These are phyloP conservation scores for Petaurus breviceps DNA, from an alignment of 2,113 vertebrate species.

Conservation along the genomic window DNA sequence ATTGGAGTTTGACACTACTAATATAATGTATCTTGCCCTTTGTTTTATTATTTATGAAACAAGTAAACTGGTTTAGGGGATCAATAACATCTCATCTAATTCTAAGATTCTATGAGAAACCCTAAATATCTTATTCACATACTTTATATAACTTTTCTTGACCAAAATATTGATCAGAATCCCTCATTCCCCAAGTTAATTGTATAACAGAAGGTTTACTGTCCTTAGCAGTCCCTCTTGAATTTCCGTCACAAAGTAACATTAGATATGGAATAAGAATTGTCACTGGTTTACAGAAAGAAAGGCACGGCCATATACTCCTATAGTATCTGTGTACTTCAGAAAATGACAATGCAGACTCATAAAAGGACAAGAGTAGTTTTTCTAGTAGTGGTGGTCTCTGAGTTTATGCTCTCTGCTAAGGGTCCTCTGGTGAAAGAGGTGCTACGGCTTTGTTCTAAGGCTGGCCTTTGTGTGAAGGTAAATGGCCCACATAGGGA, in stretches of 20 bases:
- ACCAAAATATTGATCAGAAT: neutral
- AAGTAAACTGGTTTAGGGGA: neutral
- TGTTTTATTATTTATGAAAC: neutral
- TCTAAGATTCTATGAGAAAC: neutral
- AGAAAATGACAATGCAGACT: constrained; percentile 38
- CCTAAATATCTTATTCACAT: neutral
- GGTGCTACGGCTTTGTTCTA: neutral
- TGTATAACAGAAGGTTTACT: neutral
- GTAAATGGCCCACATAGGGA: constrained; percentile 28
- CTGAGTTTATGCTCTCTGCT: neutral
- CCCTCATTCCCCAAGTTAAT: neutral
- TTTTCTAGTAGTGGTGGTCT: no score
- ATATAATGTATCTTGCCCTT: neutral
- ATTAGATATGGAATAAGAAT: neutral
- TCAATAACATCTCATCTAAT: neutral
- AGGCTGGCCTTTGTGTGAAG: neutral
- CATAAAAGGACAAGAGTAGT: neutral
- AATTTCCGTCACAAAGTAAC: neutral
- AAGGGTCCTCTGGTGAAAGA: constrained; percentile 25
- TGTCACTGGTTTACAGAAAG: neutral
- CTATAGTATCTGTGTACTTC: neutral
- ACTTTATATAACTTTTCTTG: neutral
- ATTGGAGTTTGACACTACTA: neutral
- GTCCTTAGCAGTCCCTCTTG: neutral
- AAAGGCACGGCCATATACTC: neutral